These are phyloP conservation scores for Ceratoteleas bidentatus DNA, from an alignment of 1,140 invertebrate species.

Conservation along the genomic window DNA sequence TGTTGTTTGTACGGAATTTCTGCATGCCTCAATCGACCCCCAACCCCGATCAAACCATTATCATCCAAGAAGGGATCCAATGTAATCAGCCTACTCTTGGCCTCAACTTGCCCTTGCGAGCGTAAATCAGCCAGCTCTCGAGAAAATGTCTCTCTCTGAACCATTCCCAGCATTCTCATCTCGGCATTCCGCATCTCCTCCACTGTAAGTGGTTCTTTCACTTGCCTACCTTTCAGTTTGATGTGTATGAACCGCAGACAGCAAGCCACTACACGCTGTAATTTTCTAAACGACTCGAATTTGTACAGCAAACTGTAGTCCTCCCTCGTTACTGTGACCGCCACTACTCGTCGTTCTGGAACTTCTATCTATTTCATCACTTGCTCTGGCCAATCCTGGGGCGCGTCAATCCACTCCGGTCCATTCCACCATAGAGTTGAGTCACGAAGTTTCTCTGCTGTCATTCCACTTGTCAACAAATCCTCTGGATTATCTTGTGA, in stretches of 20 bases:
- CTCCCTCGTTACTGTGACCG: neutral
- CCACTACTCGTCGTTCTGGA: neutral
- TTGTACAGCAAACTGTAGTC: neutral
- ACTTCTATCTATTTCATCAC: neutral
- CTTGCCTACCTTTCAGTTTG: neutral
- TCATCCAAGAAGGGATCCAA: neutral
- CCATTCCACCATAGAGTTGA: conserved; percentile 64
- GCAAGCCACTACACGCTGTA: conserved; percentile 7
- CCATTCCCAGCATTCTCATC: neutral
- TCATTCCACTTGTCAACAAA: conserved; percentile 16
- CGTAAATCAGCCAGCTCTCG: neutral
- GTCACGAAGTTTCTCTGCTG: conserved; percentile 11
- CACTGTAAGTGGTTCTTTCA: neutral
- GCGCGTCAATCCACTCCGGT: conserved; percentile 36
- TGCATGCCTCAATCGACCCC: neutral
- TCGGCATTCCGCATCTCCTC: neutral
- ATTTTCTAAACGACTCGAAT: conserved; percentile 1
- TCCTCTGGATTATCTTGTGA: conserved; percentile 17
- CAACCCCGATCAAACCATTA: neutral
- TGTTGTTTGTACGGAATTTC: neutral
- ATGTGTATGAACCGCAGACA: neutral
- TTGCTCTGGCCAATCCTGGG: neutral
- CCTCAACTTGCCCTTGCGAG: too few relatives aligned
- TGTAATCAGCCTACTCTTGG: neutral
- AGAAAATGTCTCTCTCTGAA: conserved; percentile 30